Base-by-base conservation (phyloP, 2,113 vertebrate genomes). In the Cyprinodon variegatus region DNA sequence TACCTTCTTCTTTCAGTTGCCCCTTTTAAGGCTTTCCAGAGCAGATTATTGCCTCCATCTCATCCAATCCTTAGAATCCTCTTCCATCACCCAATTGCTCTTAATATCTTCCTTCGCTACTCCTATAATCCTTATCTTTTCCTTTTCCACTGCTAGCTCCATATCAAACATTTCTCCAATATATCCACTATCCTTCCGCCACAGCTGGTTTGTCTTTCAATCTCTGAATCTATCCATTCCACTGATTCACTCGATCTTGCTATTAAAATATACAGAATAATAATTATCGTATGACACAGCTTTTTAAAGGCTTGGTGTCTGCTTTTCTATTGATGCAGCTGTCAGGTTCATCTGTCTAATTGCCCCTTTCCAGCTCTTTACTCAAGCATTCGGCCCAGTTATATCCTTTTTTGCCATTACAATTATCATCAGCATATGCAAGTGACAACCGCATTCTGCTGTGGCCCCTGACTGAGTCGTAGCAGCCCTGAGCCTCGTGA, bases 401-500 rank as follows among this genome's bases (percentile, higher is more conserved):
- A 20, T 59, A 90, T 67, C 46, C 46, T 79, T 76, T 72, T 43
- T 22, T 40, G 45, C 61, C 65, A 76, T 88, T 73, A 70, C 48
- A 73, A 72, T 57, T 20, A 57, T 63, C 71, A 76, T 64, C 66
- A 12, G 64, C 7, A 48, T 76, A 64, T 83, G 76, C 81, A 84
- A 90, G 81, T 83, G 85, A 89, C 90, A 90, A 83, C 70, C 61
- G 61, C 76, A 75, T 63, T 80, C 79, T 86, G 80, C 65, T 39
- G 78, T 15, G 61, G 67, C 82, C 78, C 75, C 75, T 80, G 50
- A 77, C 74, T 1, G 82, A 63, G 89, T 68, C 4, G 36, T 62
- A 82, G 80, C 88, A 90, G 82, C 77, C 81, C 73, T 40, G 77
- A 66, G 86, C 88, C 90, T 91, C 83, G 79, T 91, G 89, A 85